phyloP scores from a whole-genome alignment of 53 echinoderm and acorn worm genomes.

The Luidia sarsii region DNA sequence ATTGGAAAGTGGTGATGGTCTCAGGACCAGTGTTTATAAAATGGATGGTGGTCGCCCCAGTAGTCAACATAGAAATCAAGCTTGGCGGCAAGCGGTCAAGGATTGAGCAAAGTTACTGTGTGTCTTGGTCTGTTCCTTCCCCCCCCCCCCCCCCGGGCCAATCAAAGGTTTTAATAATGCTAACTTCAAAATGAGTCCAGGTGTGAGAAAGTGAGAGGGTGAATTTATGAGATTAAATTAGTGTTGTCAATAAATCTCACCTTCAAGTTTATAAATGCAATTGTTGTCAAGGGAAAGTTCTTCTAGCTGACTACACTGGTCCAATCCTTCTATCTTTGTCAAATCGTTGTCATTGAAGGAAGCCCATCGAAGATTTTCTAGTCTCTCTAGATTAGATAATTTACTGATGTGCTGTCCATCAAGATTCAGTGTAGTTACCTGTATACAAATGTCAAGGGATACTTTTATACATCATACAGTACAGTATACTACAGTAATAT shows the following conservation, averaged over 20 bases:
- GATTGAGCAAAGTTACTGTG: too few relatives aligned
- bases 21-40: too few relatives aligned
- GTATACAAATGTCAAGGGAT: not conserved
- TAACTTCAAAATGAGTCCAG: not conserved
- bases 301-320: constrained; percentile 80
- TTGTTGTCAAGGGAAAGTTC: constrained; percentile 96
- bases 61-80: too few relatives aligned
- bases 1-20: too few relatives aligned
- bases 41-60: too few relatives aligned
- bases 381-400: constrained; percentile 91
- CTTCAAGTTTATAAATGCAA: constrained; percentile 94
- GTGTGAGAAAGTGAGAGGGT: too few relatives aligned
- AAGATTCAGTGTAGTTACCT: constrained; percentile 94
- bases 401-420: constrained; percentile 99
- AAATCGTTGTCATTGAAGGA: constrained; percentile 97
- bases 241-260: constrained; percentile 34
- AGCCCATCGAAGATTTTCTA: constrained; percentile 90
- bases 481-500: too few relatives aligned
- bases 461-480: not conserved
- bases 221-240: not conserved
- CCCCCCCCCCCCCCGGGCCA: too few relatives aligned
- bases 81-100: too few relatives aligned
- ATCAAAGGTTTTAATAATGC: too few relatives aligned
- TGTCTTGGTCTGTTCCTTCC: too few relatives aligned
- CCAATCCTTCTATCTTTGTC: constrained; percentile 97